phyloP scores from a whole-genome alignment of 2,113 vertebrate species.

The Morone chrysops region DNA sequence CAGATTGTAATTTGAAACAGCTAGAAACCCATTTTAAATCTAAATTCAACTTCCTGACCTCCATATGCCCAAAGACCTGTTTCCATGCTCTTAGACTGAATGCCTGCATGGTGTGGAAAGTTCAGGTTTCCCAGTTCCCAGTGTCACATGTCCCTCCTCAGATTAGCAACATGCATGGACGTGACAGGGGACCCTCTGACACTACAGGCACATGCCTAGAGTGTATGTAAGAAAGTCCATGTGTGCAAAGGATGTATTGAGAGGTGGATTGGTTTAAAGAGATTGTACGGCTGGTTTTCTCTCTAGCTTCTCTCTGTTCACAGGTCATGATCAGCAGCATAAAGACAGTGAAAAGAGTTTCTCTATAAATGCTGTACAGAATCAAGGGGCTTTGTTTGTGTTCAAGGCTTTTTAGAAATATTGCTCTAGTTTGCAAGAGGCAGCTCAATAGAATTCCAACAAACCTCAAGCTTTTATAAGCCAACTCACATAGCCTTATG shows the following conservation, averaged over 20 bases:
- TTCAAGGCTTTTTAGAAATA: not conserved
- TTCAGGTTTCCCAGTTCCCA: constrained; percentile 70
- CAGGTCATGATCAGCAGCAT: constrained; percentile 15
- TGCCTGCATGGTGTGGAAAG: constrained; percentile 69
- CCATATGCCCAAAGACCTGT: constrained; percentile 49
- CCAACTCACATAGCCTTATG: not conserved
- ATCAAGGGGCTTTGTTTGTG: constrained; percentile 3
- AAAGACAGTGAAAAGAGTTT: constrained; percentile 13
- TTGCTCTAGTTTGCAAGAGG: not conserved
- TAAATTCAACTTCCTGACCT: constrained; percentile 67
- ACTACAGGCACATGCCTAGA: constrained; percentile 24
- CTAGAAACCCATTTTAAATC: constrained; percentile 57
- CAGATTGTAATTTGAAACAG: constrained; percentile 45
- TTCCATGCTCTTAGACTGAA: constrained; percentile 62
- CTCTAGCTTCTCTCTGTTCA: constrained; percentile 2
- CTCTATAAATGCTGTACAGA: constrained; percentile 14
- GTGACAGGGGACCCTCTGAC: constrained; percentile 63
- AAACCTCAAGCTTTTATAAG: constrained; percentile 4
- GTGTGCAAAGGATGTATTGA: constrained; percentile 3
- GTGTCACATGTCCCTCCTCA: constrained; percentile 70
- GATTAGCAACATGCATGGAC: constrained; percentile 75
- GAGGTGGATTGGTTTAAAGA: constrained; percentile 4
- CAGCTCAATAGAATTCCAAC: not conserved
- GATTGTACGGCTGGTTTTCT: not conserved
- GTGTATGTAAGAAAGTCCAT: constrained; percentile 29